These are phyloP conservation scores for Ramphastos sulfuratus DNA, from an alignment of 2,113 vertebrate species.

Conservation along the genomic window DNA sequence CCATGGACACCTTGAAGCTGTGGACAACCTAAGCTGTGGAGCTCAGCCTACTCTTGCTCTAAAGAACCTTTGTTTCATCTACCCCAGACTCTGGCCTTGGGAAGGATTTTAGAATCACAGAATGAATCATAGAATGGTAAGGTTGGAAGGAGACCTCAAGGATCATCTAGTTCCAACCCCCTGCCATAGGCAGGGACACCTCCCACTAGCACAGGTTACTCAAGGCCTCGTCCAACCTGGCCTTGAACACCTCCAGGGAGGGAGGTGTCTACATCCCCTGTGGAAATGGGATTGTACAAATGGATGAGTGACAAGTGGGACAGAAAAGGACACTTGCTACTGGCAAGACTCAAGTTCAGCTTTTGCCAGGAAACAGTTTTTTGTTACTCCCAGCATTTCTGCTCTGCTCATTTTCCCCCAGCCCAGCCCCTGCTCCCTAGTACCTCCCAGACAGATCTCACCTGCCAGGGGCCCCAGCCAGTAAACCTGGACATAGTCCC, in stretches of 20 bases:
- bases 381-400: accelerated
- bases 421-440: background rate
- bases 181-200: too few relatives aligned
- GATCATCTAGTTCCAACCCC: too few relatives aligned
- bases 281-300: background rate
- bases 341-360: background rate
- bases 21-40: background rate
- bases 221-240: too few relatives aligned
- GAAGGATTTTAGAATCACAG: background rate
- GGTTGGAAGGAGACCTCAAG: too few relatives aligned
- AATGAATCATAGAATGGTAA: too few relatives aligned
- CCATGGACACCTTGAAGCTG: background rate
- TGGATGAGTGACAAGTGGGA: background rate
- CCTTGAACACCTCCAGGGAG: too few relatives aligned
- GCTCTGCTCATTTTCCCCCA: background rate
- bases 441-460: constrained; percentile 24
- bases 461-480: constrained; percentile 86
- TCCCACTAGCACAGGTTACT: too few relatives aligned
- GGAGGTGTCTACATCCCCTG: accelerated
- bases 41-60: background rate
- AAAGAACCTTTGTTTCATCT: background rate
- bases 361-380: background rate
- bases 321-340: background rate
- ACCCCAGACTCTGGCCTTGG: background rate
- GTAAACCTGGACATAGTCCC: constrained; percentile 85